A percentile compares a stretch with the other conserved stretches of the same genome.
These are phyloP conservation scores for Henricia sp. DNA, from an alignment of 53 echinoderm and acorn worm genomes.

Conservation along the genomic window DNA sequence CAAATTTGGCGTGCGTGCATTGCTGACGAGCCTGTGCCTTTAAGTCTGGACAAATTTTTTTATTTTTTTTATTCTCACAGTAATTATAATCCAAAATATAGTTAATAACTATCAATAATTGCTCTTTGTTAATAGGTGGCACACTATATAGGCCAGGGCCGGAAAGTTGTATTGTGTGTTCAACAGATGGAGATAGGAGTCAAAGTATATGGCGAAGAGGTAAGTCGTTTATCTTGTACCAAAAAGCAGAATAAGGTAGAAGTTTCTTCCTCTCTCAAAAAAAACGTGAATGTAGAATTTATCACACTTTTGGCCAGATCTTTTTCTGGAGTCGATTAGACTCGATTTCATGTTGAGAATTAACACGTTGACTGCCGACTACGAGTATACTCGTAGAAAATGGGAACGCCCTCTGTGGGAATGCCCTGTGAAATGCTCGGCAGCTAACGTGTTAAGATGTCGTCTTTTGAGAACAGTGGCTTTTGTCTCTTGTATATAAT, in stretches of 20 bases:
- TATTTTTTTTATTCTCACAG: neutral
- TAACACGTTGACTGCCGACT: neutral
- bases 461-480: no score
- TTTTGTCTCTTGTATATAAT: no score
- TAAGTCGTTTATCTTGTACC: neutral
- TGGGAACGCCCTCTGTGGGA: neutral
- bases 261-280: neutral
- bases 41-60: neutral
- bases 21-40: neutral
- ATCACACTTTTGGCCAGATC: neutral
- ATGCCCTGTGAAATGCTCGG: no score
- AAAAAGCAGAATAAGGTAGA: neutral
- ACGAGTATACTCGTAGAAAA: neutral
- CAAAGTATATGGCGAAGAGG: slow-evolving; percentile 87
- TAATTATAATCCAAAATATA: neutral
- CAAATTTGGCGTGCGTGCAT: no score
- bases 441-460: no score
- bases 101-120: neutral
- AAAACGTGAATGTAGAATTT: neutral
- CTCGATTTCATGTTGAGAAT: neutral
- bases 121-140: slow-evolving; percentile 67
- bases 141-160: slow-evolving; percentile 84
- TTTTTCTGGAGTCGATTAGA: neutral
- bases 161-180: slow-evolving; percentile 83
- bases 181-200: slow-evolving; percentile 77